Evolutionary conservation across 2,888 invertebrate genomes (phyloP).

Genomic region (Trachelus stipa): DNA sequence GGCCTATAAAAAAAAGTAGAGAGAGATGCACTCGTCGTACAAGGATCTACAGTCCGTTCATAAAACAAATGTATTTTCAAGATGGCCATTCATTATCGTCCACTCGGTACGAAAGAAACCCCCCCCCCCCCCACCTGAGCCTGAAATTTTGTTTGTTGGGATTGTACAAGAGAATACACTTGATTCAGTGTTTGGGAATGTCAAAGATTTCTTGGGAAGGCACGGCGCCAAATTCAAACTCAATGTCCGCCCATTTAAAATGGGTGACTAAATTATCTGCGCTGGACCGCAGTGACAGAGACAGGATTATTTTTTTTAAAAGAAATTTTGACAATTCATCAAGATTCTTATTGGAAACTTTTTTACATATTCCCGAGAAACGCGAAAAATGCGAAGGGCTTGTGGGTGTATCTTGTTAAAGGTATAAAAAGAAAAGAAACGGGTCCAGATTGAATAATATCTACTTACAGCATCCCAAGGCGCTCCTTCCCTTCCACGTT

Average conservation of each 20-base stretch:
- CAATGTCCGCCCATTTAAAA: background rate
- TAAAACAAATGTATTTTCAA: background rate
- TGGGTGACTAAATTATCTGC: background rate
- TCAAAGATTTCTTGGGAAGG: background rate
- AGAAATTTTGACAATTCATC: background rate
- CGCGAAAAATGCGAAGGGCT: background rate
- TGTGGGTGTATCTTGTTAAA: background rate
- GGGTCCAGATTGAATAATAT: background rate
- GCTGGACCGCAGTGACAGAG: background rate
- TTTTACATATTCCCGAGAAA: background rate
- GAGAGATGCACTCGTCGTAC: conserved; percentile 11
- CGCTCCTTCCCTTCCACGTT: conserved; percentile 86
- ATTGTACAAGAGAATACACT: background rate
- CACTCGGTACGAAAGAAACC: background rate
- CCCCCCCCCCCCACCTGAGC: background rate
- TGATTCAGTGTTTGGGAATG: background rate
- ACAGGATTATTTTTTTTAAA: background rate
- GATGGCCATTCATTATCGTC: background rate
- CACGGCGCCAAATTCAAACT: background rate
- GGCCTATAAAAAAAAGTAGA: conserved; percentile 71
- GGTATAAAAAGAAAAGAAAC: background rate
- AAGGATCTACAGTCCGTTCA: background rate
- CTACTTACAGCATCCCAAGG: conserved; percentile 89
- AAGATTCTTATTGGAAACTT: background rate
- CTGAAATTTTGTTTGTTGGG: background rate